These are phyloP conservation scores for Cephalotes varians DNA, from an alignment of 2,888 invertebrate genomes.

Conservation along the genomic window DNA sequence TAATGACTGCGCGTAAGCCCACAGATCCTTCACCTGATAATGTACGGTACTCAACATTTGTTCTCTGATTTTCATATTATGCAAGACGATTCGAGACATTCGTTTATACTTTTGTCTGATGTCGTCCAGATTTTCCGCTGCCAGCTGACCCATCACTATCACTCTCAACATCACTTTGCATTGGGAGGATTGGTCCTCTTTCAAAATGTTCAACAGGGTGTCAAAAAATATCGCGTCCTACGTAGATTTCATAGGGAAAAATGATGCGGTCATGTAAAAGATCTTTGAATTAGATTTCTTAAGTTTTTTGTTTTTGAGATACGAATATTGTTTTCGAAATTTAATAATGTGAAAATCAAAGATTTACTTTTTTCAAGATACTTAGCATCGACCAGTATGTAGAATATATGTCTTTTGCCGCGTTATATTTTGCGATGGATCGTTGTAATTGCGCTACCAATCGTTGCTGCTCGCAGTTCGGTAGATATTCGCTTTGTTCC, in stretches of 20 bases:
- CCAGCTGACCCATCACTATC: conserved; percentile 89
- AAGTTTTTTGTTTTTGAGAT: not conserved
- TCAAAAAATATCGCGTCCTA: conserved; percentile 90
- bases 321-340: not conserved
- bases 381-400: conserved; percentile 89
- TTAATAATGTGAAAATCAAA: not conserved
- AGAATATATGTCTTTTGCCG: conserved; percentile 89
- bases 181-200: conserved; percentile 88
- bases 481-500: not conserved
- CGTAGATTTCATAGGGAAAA: not conserved
- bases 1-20: conserved; percentile 85
- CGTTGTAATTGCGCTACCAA: conserved; percentile 87
- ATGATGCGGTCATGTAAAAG: not conserved
- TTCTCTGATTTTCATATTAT: conserved; percentile 89
- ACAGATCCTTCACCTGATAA: conserved; percentile 84
- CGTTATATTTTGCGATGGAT: conserved; percentile 89
- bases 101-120: conserved; percentile 88
- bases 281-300: not conserved
- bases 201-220: conserved; percentile 88
- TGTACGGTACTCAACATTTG: conserved; percentile 87
- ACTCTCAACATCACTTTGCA: conserved; percentile 89
- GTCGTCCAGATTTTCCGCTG: conserved; percentile 89
- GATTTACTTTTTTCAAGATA: conserved; percentile 84
- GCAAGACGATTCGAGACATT: conserved; percentile 88
- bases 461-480: conserved; percentile 63